Conservation (phyloP, 2,113 vertebrate genomes). For the Dolichallabes microphthalmus region DNA sequence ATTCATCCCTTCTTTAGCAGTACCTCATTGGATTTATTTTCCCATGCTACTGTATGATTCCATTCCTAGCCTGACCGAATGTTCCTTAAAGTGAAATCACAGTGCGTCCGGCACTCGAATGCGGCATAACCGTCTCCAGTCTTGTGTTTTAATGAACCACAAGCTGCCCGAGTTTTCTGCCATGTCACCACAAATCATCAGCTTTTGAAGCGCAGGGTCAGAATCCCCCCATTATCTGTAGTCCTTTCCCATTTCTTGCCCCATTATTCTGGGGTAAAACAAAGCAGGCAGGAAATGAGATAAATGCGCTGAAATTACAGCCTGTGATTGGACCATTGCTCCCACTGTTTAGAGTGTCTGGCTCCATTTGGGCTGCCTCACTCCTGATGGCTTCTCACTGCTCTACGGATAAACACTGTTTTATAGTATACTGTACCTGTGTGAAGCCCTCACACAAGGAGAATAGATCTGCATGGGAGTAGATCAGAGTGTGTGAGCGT, state of each 20-base stretch:
- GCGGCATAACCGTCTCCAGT: constrained; percentile 50
- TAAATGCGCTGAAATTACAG: constrained; percentile 68
- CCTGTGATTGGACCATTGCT: constrained; percentile 65
- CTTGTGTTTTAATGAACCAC: constrained; percentile 54
- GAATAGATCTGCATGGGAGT: constrained; percentile 22
- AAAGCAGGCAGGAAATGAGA: constrained; percentile 72
- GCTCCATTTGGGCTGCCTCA: constrained; percentile 56
- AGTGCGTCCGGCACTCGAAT: constrained; percentile 43
- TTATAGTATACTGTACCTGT: constrained; percentile 48
- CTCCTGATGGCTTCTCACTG: constrained; percentile 32
- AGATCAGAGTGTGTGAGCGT: not conserved
- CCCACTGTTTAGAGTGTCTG: constrained; percentile 62
- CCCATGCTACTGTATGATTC: constrained; percentile 25
- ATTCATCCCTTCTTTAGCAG: constrained; percentile 26
- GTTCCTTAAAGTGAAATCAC: constrained; percentile 49
- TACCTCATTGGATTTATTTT: constrained; percentile 29
- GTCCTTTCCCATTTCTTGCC: constrained; percentile 62
- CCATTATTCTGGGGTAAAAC: constrained; percentile 66
- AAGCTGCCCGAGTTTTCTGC: constrained; percentile 50
- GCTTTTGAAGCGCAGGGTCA: constrained; percentile 58
- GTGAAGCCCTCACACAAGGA: constrained; percentile 30
- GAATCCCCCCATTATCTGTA: constrained; percentile 62
- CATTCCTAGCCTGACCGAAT: constrained; percentile 34
- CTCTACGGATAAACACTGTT: constrained; percentile 34
- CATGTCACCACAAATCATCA: constrained; percentile 57